phyloP scores from a whole-genome alignment of 2,113 vertebrate genomes.

The Cheirogaleus medius region DNA sequence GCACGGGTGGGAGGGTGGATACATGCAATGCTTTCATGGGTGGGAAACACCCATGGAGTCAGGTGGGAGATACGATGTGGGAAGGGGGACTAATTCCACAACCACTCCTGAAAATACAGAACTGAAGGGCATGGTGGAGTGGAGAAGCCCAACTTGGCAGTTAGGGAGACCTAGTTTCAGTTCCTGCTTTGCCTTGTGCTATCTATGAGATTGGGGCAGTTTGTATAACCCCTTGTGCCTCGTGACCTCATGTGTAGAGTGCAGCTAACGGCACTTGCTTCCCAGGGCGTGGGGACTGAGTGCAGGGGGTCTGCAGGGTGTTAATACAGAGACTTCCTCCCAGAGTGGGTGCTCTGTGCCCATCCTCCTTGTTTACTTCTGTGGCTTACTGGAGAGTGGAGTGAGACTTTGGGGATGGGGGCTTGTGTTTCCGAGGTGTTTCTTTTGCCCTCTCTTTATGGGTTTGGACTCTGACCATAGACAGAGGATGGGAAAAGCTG shows the following conservation, averaged over 20 bases:
- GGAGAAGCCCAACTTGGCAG: not conserved
- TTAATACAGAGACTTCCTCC: rapidly evolving
- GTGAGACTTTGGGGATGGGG: not conserved
- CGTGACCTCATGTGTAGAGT: not conserved
- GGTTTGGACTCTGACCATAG: not conserved
- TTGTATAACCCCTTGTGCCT: not conserved
- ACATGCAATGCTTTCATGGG: not conserved
- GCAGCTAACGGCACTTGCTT: too few relatives aligned
- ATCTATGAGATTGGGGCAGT: not conserved
- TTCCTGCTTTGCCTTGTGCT: not conserved
- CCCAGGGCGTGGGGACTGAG: not conserved
- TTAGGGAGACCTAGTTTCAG: not conserved
- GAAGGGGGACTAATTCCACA: not conserved
- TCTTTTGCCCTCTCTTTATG: not conserved
- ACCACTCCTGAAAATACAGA: not conserved
- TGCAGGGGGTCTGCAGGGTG: rapidly evolving
- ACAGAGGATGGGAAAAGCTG: not conserved
- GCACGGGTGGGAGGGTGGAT: not conserved
- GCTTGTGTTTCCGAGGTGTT: not conserved
- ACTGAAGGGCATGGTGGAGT: not conserved
- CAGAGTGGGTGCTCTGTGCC: too few relatives aligned
- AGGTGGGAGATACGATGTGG: not conserved
- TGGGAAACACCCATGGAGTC: not conserved
- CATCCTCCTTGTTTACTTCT: not conserved
- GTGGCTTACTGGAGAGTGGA: not conserved